Evolutionary conservation across 2,797 vertebrate genomes (phyloP).

Genomic region (Toxotes lorentzi): DNA sequence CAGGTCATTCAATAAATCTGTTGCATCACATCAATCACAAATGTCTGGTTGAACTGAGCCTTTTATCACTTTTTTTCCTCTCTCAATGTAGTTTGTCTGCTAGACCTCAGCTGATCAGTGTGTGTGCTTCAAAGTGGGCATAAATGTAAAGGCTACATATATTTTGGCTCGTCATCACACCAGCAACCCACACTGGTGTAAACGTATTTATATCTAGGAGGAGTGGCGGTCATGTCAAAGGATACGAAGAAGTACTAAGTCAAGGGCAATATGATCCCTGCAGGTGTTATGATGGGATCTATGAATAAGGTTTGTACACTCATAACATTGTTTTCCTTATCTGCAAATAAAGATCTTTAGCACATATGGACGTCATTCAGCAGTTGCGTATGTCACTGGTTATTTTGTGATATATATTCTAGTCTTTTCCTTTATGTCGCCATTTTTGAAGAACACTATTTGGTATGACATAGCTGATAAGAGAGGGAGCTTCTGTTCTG

Average conservation of each 20-base stretch:
- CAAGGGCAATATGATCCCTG: background rate
- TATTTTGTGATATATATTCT: background rate
- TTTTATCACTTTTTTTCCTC: background rate
- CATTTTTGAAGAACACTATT: background rate
- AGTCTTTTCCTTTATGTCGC: background rate
- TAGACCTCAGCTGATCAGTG: no score
- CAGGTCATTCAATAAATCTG: constrained; percentile 18
- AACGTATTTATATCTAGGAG: background rate
- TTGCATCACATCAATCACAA: background rate
- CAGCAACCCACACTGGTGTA: background rate
- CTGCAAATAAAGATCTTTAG: background rate
- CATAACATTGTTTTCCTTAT: no score
- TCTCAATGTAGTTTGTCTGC: no score
- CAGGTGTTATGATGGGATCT: background rate
- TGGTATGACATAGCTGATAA: background rate
- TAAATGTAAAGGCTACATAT: background rate
- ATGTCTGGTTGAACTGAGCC: background rate
- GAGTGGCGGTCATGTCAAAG: background rate
- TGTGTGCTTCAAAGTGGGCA: no score
- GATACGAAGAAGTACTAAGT: background rate
- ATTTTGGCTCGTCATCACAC: background rate
- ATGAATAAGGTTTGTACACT: no score
- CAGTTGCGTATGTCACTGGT: background rate
- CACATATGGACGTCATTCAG: background rate
- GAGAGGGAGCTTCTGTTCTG: background rate